Base-by-base conservation (phyloP, 2,113 vertebrate genomes). In the Callipepla squamata region DNA sequence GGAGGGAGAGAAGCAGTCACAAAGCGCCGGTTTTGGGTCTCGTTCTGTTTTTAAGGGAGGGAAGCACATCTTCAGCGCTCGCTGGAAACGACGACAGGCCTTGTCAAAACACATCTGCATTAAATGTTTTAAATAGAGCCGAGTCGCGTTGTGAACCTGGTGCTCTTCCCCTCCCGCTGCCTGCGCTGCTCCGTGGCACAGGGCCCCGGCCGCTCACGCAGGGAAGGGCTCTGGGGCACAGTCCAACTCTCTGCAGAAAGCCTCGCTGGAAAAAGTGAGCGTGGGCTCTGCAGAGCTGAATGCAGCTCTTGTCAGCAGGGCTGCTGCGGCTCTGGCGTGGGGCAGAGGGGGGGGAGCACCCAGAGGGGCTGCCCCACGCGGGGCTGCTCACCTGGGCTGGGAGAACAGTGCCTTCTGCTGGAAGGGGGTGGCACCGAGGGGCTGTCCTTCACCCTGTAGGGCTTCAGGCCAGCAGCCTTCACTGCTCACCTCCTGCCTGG, bases 101-200 rank as follows among this genome's bases (percentile, higher is more conserved):
- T 85, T 95, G 87, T 91, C 88, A 90, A 95, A 88, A 92, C 90
- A 95, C 21, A 40, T 87, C 78, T 80, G 87, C 76, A 97, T 97
- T 97, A 96, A 97, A 96, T 92, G 93, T 91, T 92, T 96, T 92
- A 91, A 92, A 82, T 73, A 69, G 2, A 93, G 92, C 42, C 59
- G 85, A 42, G 50, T 93, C 2, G 26, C 2, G 75, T 67, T 62
- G 51, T 53, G 51, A 68, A 65, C 77, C 75, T 68, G 23, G 74
- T 2, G 55, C 75, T 76, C 75, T 57, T 73, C 78, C 2, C 78
- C 2, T 65, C 79, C 91, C 69, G 30, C 55, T 40, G 36, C 15
- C 82, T 21, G 47, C 0, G 9, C 57, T 1, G 67, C 4, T 84
- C 93, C 83, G 23, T 78, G 76, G 93, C 70, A 42, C 69, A 86